Conservation (phyloP, 1,140 invertebrate species). For the Drosophila ficusphila region DNA sequence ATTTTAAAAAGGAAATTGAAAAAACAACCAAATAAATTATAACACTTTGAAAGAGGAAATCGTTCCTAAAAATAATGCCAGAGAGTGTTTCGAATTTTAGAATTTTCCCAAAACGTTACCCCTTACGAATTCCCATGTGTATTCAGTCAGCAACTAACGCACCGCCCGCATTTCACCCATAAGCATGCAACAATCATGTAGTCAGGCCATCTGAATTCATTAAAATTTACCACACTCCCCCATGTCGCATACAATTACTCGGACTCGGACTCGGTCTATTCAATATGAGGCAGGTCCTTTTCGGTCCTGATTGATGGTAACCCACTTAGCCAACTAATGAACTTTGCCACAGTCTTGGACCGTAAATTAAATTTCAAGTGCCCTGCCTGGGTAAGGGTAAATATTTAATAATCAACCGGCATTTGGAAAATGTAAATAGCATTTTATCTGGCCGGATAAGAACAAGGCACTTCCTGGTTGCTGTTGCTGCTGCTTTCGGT, state of each 20-base stretch:
- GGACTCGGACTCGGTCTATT: constrained; percentile 40
- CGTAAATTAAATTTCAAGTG: constrained; percentile 75
- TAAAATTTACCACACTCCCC: constrained; percentile 59
- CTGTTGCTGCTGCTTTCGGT: not conserved
- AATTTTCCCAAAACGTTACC: too few relatives aligned
- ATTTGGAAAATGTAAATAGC: constrained; percentile 58
- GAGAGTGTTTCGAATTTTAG: too few relatives aligned
- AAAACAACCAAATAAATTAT: too few relatives aligned
- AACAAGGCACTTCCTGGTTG: not conserved
- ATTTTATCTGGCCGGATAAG: constrained; percentile 8
- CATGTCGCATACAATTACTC: constrained; percentile 12
- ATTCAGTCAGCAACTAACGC: not conserved
- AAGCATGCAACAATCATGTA: constrained; percentile 40
- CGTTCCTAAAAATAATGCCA: too few relatives aligned
- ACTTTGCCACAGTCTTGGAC: constrained; percentile 56
- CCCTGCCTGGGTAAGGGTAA: constrained; percentile 57
- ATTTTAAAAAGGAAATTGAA: too few relatives aligned
- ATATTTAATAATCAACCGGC: constrained; percentile 76
- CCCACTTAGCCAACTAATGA: constrained; percentile 67
- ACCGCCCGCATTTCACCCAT: not conserved
- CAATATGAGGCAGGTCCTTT: constrained; percentile 28
- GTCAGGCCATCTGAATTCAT: constrained; percentile 66
- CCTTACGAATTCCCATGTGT: too few relatives aligned
- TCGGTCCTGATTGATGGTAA: constrained; percentile 54
- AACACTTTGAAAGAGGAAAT: too few relatives aligned